Base-by-base conservation (phyloP, 2,113 vertebrate genomes). In the Vicugna pacos region DNA sequence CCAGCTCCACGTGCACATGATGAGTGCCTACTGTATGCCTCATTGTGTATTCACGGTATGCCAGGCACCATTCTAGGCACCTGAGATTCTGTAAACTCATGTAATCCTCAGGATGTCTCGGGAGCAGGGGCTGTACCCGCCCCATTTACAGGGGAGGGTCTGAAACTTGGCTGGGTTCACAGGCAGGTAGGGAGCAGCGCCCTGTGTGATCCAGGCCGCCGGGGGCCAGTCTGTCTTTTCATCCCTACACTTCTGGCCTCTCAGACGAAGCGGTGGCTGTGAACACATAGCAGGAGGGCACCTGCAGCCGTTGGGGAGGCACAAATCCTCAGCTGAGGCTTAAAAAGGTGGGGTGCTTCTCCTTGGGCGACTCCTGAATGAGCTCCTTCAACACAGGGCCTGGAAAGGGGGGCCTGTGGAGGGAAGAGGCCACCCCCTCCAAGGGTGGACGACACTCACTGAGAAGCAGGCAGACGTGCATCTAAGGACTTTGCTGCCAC, bases 391-490 rank as follows among this genome's bases (percentile, higher is more conserved):
- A 11, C 16, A 1, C 28, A 28, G 64, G 16, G 9, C 56, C 54
- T 19, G 79, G 52, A 35, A 32, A 22, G 14, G 62, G 64, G n/a
- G 52, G 26, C 14, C 42, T 1, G 9, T 6, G 2, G 22, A 64
- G 20, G 46, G 9, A 19, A 72, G 46, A 48, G 11, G 17, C 54
- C n/a, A 30, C 22, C 54, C 19, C 16, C 58, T 54, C 8, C 0
- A 0, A 1, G 46, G 38, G n/a, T 2, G 22, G 13, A 54, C 35
- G 48, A 1, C 20, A 2, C 28, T 73, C 30, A 6, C 7, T 3
- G 13, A 32, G 67, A 7, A 17, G 42, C 19, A 4, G 56, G 58
- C 5, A 64, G 35, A 48, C 7, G 3, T 3, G 4, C 5, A n/a
- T 54, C 38, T 52, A 11, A 42, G n/a, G 72, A 12, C 15, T 60